Base-by-base conservation (phyloP, 2,797 vertebrate species). In the Garrulus glandarius region DNA sequence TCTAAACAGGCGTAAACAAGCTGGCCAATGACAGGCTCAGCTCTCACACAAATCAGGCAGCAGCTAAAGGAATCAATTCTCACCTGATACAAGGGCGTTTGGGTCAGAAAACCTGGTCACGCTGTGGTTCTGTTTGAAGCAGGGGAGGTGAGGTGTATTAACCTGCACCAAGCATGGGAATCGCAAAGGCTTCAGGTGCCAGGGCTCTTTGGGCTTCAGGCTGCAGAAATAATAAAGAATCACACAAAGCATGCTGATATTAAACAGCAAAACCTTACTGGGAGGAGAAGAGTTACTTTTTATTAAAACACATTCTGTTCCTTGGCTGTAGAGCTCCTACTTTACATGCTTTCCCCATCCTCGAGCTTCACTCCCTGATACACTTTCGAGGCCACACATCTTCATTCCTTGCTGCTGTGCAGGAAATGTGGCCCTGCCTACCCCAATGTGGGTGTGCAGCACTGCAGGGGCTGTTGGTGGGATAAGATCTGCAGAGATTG, bases 361-460 rank as follows among this genome's bases (percentile, higher is more conserved):
- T 61, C 47, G 41, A 13, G 49, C 30, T 70, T 55, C 15, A 27
- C 34, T 72, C 67, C 36, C 34, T 39, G 24, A 29, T 43, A 30
- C 0, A 0, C 26, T 72, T 93, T 39, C 0, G 1, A 87, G 68
- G 30, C 37, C 68, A 53, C 76, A 24, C 32, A 46, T 47, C 34
- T 63, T 59, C 65, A 63, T 56, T 32, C 60, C 49, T 56, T 32
- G 21, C 26, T 5, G 1, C 56, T 30, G 13, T 22, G 32, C 19
- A 46, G 22, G 36, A 30, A 47, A 36, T 0, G 0, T 55, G n/a
- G 56, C 61, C 69, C 34, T 75, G 46, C 49, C 20, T 22, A 56
- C 21, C 50, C 57, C 43, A 18, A 0, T 1, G 0, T n/a, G 30
- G 37, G 55, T 56, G 36, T 55, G 59, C 22, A 65, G 2, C 36